Percentiles rank a stretch among this genome's conserved stretches.
Evolutionary conservation across 2,888 invertebrate genomes (phyloP).

Genomic region (Metalampra italica): DNA sequence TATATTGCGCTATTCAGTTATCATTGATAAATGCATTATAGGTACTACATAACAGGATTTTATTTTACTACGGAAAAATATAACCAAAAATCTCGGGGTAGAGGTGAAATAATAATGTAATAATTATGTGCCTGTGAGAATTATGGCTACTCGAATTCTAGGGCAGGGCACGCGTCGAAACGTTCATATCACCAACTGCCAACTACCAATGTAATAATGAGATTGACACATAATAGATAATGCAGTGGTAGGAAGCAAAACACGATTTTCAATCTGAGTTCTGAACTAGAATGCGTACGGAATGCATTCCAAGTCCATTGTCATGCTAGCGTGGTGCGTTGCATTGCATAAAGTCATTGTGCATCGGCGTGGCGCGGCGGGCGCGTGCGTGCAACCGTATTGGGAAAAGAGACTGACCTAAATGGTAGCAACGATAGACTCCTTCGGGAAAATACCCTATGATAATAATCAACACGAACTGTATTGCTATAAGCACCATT

Average conservation of each 20-base stretch:
- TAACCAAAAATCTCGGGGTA: too few species aligned
- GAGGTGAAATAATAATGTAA: too few species aligned
- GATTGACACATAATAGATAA: too few species aligned
- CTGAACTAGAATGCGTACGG: conserved; percentile 8
- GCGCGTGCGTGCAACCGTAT: conserved; percentile 47
- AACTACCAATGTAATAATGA: not conserved
- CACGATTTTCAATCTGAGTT: not conserved
- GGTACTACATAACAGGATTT: too few species aligned
- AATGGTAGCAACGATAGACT: conserved; percentile 43
- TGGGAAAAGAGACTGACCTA: conserved; percentile 48
- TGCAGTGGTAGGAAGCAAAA: not conserved
- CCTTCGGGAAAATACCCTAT: conserved; percentile 32
- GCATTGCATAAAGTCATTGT: conserved; percentile 47
- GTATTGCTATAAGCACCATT: conserved; percentile 17
- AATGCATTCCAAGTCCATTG: conserved; percentile 51
- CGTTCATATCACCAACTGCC: too few species aligned
- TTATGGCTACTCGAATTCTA: too few species aligned
- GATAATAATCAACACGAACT: conserved; percentile 18
- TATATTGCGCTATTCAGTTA: too few species aligned
- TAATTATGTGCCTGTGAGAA: too few species aligned
- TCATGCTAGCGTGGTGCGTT: conserved; percentile 54
- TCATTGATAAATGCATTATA: too few species aligned
- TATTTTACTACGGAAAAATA: too few species aligned
- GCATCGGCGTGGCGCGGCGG: conserved; percentile 12
- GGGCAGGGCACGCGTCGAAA: too few species aligned